Evolutionary conservation across 2,113 vertebrate species (phyloP).

Genomic region (Periophthalmus modestus): DNA sequence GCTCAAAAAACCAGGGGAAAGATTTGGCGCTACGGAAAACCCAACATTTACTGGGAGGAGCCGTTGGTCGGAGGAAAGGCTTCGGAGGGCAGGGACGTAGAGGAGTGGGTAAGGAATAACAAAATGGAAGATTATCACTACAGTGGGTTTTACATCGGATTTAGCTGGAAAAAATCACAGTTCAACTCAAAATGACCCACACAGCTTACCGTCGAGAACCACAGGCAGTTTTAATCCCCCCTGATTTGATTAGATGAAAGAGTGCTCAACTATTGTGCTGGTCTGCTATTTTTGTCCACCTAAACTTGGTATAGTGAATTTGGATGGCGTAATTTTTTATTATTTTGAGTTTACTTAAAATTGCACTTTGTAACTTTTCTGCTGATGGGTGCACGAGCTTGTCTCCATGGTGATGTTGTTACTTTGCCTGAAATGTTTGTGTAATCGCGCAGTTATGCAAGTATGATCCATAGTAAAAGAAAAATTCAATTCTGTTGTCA

Average conservation of each 20-base stretch:
- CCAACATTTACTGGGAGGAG: slow-evolving; percentile 85
- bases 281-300: slow-evolving; percentile 12
- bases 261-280: neutral
- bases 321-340: neutral
- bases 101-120: slow-evolving; percentile 86
- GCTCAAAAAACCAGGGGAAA: slow-evolving; percentile 83
- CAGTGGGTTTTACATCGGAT: slow-evolving; percentile 39
- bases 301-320: neutral
- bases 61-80: slow-evolving; percentile 62
- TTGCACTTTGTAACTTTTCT: neutral
- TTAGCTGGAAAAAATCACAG: slow-evolving; percentile 27
- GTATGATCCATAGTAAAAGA: too few species aligned
- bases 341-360: neutral
- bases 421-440: too few species aligned
- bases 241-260: slow-evolving; percentile 47
- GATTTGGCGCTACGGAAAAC: slow-evolving; percentile 86
- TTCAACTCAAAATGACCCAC: slow-evolving; percentile 37
- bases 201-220: slow-evolving; percentile 23
- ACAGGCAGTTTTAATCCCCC: slow-evolving; percentile 47
- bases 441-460: too few species aligned
- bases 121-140: slow-evolving; percentile 19
- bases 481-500: too few species aligned
- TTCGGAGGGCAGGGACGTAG: slow-evolving; percentile 85
- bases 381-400: too few species aligned
- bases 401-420: too few species aligned